These are phyloP conservation scores for Nothocercus nigrocapillus DNA, from an alignment of 2,113 vertebrate genomes.

Conservation along the genomic window DNA sequence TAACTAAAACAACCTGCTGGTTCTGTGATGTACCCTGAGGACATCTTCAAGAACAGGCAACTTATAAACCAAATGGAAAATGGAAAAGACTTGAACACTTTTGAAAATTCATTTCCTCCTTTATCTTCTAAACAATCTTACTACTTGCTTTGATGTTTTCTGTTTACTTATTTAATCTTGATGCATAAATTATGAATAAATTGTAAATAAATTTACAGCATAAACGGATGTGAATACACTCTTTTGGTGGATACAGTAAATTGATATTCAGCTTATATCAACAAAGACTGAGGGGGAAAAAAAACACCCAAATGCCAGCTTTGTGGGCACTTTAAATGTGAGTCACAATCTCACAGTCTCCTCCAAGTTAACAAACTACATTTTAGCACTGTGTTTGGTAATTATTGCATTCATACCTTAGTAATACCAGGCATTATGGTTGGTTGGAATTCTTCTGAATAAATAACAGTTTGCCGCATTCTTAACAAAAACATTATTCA, in stretches of 20 bases:
- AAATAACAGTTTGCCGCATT: conserved; percentile 68
- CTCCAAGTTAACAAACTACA: conserved; percentile 58
- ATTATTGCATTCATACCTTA: conserved; percentile 63
- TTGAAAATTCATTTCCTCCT: background rate
- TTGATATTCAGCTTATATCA: background rate
- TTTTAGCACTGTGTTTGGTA: conserved; percentile 59
- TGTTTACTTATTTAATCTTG: background rate
- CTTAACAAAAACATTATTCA: conserved; percentile 73
- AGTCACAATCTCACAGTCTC: conserved; percentile 17
- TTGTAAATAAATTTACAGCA: background rate
- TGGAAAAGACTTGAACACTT: background rate
- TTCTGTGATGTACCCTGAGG: background rate
- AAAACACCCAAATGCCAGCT: background rate
- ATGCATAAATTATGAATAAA: background rate
- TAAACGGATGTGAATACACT: background rate
- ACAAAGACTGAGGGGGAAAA: rapidly evolving
- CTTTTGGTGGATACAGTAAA: background rate
- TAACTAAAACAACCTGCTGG: background rate
- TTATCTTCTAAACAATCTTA: background rate
- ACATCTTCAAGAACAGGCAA: background rate
- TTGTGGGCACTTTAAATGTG: background rate
- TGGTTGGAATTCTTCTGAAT: conserved; percentile 66
- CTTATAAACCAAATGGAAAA: background rate
- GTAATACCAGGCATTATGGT: conserved; percentile 61
- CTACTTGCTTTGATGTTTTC: background rate